These are phyloP conservation scores for Isaurus tuberculatus DNA, from an alignment of 92 coral and sea anemone species.

Conservation along the genomic window DNA sequence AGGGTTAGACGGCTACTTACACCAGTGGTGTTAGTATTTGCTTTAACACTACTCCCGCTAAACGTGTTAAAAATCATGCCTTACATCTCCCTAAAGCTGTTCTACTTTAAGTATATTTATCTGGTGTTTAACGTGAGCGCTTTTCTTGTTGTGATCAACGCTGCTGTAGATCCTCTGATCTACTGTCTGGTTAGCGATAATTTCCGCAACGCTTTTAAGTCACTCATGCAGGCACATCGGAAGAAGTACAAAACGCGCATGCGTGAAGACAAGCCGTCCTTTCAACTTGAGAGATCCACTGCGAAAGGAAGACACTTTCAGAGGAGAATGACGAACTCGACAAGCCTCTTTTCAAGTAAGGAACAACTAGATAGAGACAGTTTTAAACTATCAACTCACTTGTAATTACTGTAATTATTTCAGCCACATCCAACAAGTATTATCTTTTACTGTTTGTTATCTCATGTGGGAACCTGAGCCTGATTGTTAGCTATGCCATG, in stretches of 20 bases:
- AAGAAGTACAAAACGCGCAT: slow-evolving; percentile 17
- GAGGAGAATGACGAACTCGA: slow-evolving; percentile 17
- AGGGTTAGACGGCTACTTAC: slow-evolving; percentile 64
- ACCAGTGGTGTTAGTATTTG: slow-evolving; percentile 74
- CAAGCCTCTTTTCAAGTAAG: slow-evolving; percentile 29
- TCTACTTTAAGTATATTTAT: slow-evolving; percentile 38
- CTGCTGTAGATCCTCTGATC: slow-evolving; percentile 52
- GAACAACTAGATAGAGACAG: not conserved
- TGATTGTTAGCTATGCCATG: too few species aligned
- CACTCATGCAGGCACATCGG: slow-evolving; percentile 27
- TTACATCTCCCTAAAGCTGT: not conserved
- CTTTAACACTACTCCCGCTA: slow-evolving; percentile 58
- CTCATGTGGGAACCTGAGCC: too few species aligned
- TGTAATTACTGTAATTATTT: too few species aligned
- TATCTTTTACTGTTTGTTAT: too few species aligned
- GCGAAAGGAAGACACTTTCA: not conserved
- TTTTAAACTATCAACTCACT: not conserved
- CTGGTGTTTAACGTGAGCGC: slow-evolving; percentile 48
- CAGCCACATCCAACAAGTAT: too few species aligned
- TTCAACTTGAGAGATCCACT: not conserved
- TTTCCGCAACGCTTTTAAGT: slow-evolving; percentile 59
- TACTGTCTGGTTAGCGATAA: slow-evolving; percentile 59
- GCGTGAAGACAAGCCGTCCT: not conserved
- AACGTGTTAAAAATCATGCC: slow-evolving; percentile 36
- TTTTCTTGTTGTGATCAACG: slow-evolving; percentile 47